Evolutionary conservation across 2,113 vertebrate genomes (phyloP).

Genomic region (Rhabdornis inornatus): DNA sequence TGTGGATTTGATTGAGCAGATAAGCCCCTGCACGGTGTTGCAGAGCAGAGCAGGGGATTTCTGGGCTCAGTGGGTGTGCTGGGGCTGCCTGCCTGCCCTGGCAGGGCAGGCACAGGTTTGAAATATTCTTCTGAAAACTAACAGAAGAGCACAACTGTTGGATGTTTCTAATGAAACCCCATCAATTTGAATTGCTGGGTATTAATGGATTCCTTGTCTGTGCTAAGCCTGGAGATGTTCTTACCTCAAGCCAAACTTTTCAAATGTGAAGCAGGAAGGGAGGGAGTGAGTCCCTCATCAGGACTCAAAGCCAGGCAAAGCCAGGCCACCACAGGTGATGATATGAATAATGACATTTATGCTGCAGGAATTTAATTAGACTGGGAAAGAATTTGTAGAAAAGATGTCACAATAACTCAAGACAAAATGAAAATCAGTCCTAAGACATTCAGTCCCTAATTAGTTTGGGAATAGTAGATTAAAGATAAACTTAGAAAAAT

Average conservation of each 20-base stretch:
- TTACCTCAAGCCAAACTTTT: neutral
- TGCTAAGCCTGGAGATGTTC: neutral
- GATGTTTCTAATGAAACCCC: neutral
- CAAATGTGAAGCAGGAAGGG: neutral
- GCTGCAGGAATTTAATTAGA: conserved; percentile 60
- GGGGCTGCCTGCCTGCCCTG: neutral
- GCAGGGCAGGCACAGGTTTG: neutral
- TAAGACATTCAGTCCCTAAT: conserved; percentile 43
- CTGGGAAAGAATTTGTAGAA: conserved; percentile 37
- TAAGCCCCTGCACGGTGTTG: neutral
- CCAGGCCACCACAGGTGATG: conserved; percentile 21
- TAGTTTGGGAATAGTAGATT: conserved; percentile 42
- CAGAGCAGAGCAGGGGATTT: neutral
- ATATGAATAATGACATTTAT: conserved; percentile 55
- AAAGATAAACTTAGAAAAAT: conserved; percentile 36
- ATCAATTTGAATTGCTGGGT: neutral
- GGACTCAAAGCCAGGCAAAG: conserved; percentile 16
- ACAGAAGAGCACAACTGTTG: neutral
- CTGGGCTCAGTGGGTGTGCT: neutral
- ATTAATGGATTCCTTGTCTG: neutral
- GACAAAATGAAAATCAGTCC: conserved; percentile 46
- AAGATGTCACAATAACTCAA: conserved; percentile 50
- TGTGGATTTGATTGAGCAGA: conserved; percentile 36
- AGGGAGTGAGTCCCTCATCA: neutral
- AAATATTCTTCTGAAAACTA: neutral